A percentile compares a stretch with the other conserved stretches of the same genome.
Conservation (phyloP, 2,888 invertebrate genomes). For the Xanthia icteritia region DNA sequence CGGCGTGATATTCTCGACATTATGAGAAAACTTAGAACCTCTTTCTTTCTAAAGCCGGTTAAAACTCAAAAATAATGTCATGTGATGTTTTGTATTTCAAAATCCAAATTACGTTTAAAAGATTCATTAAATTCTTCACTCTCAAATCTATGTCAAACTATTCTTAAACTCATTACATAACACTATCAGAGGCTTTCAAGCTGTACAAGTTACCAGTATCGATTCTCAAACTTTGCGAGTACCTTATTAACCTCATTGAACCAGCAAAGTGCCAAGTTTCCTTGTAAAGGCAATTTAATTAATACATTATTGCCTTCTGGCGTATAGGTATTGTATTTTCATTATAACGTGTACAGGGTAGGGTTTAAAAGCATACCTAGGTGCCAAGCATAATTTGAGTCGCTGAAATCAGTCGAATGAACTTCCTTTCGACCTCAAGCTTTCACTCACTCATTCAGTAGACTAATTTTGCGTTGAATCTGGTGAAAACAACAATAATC, state of each 20-base stretch:
- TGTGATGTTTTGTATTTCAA: too few relatives aligned
- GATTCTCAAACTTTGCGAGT: slow-evolving; percentile 32
- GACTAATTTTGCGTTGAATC: too few relatives aligned
- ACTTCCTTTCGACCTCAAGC: not conserved
- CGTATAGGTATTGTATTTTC: not conserved
- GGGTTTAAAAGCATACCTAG: too few relatives aligned
- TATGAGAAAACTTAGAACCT: too few relatives aligned
- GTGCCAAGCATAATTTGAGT: not conserved
- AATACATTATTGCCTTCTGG: slow-evolving; percentile 13
- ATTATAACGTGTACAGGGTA: too few relatives aligned
- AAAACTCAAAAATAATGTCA: too few relatives aligned
- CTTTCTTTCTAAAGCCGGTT: too few relatives aligned
- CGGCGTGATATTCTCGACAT: too few relatives aligned
- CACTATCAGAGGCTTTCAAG: not conserved
- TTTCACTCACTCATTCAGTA: too few relatives aligned
- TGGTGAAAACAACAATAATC: not conserved
- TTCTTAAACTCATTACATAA: slow-evolving; percentile 32
- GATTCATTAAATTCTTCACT: too few relatives aligned
- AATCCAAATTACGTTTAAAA: too few relatives aligned
- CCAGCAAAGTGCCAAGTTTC: slow-evolving; percentile 50
- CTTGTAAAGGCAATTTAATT: slow-evolving; percentile 29
- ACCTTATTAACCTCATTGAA: slow-evolving; percentile 49
- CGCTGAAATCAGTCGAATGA: not conserved
- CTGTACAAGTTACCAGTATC: slow-evolving; percentile 37
- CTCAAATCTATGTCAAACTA: slow-evolving; percentile 7